Evolutionary conservation across 23 tunicate species (phyloP).

Genomic region (Ascidia mentula): DNA sequence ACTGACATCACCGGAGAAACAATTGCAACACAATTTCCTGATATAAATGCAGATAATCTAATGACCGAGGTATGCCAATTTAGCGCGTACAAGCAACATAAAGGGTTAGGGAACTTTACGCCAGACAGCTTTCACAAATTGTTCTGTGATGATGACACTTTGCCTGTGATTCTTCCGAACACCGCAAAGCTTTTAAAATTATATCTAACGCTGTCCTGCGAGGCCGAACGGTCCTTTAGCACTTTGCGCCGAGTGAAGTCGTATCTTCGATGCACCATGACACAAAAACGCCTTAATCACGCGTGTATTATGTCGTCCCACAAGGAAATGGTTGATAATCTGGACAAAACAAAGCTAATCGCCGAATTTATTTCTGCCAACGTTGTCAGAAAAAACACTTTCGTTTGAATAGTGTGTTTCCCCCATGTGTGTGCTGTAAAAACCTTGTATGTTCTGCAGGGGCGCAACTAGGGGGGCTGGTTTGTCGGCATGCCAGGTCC

Average conservation of each 20-base stretch:
- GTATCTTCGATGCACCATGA: conserved; percentile 1
- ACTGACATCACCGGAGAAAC: too few species aligned
- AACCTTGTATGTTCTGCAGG: too few species aligned
- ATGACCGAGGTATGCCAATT: too few species aligned
- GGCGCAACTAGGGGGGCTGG: too few species aligned
- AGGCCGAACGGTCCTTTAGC: conserved; percentile 23
- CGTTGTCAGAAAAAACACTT: neutral
- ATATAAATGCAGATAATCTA: too few species aligned
- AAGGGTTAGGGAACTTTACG: too few species aligned
- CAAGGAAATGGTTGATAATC: neutral
- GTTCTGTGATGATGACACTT: conserved; percentile 6
- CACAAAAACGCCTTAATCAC: conserved; percentile 12
- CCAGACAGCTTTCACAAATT: neutral
- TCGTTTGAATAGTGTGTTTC: too few species aligned
- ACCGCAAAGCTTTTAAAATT: conserved; percentile 1
- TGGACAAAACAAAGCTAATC: neutral
- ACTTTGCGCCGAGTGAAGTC: conserved; percentile 3
- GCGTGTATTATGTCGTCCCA: neutral
- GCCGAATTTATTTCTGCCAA: neutral
- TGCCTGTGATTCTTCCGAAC: conserved; percentile 12
- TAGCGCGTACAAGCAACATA: too few species aligned
- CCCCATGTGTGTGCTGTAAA: too few species aligned
- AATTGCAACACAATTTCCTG: too few species aligned
- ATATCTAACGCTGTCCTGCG: conserved; percentile 14
- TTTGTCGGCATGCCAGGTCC: too few species aligned